phyloP scores from a whole-genome alignment of 2,888 invertebrate species.

The Parnassius glacialis region DNA sequence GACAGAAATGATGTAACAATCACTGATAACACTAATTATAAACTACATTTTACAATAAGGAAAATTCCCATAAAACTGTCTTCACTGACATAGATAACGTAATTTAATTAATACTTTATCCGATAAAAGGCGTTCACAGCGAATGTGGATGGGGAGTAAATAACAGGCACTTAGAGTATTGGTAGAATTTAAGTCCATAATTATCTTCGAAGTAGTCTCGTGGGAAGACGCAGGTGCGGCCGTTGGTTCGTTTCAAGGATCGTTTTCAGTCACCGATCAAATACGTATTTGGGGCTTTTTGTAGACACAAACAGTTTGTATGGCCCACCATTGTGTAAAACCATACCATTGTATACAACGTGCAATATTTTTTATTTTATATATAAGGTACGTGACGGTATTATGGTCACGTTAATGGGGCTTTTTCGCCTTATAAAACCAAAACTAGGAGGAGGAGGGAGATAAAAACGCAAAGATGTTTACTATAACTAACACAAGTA shows the following conservation, averaged over 20 bases:
- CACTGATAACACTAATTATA: too few relatives aligned
- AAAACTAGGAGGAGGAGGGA: too few relatives aligned
- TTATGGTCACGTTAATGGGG: too few relatives aligned
- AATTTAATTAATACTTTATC: slow-evolving; percentile 3
- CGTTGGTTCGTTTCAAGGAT: not conserved
- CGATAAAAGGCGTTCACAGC: slow-evolving; percentile 5
- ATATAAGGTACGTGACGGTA: too few relatives aligned
- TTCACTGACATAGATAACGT: slow-evolving; percentile 1
- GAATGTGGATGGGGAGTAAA: not conserved
- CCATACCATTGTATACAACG: too few relatives aligned
- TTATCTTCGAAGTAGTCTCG: slow-evolving; percentile 13
- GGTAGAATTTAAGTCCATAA: slow-evolving; percentile 12
- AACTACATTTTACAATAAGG: not conserved
- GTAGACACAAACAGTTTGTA: not conserved
- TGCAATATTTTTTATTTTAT: too few relatives aligned
- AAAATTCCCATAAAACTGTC: slow-evolving; percentile 3
- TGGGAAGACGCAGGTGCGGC: slow-evolving; percentile 21
- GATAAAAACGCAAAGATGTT: too few relatives aligned
- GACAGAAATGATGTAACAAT: too few relatives aligned
- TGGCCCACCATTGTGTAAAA: too few relatives aligned
- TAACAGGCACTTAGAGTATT: not conserved
- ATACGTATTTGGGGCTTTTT: not conserved
- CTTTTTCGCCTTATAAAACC: too few relatives aligned
- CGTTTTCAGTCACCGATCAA: slow-evolving; percentile 1
- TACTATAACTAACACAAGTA: too few relatives aligned